These are phyloP conservation scores for Oopsacas minuta DNA, from an alignment of 37 sponge, comb jelly and placozoan genomes.

Conservation along the genomic window DNA sequence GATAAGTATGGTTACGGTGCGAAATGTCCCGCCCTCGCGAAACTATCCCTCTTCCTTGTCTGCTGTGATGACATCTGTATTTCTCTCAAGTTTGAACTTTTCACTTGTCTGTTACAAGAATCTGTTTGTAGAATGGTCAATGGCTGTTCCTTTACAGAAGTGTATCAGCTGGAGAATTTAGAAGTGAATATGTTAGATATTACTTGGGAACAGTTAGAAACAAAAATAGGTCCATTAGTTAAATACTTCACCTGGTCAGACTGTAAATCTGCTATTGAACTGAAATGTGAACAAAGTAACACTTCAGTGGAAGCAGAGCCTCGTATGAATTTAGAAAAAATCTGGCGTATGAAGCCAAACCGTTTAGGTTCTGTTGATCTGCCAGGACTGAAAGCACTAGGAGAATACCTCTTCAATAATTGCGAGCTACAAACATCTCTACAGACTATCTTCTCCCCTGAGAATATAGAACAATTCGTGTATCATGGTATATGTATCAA, in stretches of 20 bases:
- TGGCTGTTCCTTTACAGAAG: background rate
- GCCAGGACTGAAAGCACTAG: background rate
- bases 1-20: background rate
- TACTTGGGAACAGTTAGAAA: background rate
- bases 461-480: background rate
- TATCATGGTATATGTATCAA: background rate
- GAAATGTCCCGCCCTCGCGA: background rate
- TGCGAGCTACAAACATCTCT: background rate
- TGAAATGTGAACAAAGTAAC: background rate
- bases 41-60: background rate
- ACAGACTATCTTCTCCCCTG: background rate
- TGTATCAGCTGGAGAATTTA: background rate
- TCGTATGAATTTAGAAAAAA: background rate
- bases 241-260: background rate
- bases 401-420: background rate
- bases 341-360: background rate
- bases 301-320: background rate
- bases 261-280: background rate
- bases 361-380: background rate
- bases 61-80: conserved; percentile 9
- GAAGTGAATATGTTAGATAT: background rate
- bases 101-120: background rate
- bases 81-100: background rate
- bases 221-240: background rate
- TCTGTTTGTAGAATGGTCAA: background rate